Evolutionary conservation across 2,888 invertebrate genomes (phyloP), one percentile per base, ranked within the genome.

Genomic region (Callinectes sapidus): DNA sequence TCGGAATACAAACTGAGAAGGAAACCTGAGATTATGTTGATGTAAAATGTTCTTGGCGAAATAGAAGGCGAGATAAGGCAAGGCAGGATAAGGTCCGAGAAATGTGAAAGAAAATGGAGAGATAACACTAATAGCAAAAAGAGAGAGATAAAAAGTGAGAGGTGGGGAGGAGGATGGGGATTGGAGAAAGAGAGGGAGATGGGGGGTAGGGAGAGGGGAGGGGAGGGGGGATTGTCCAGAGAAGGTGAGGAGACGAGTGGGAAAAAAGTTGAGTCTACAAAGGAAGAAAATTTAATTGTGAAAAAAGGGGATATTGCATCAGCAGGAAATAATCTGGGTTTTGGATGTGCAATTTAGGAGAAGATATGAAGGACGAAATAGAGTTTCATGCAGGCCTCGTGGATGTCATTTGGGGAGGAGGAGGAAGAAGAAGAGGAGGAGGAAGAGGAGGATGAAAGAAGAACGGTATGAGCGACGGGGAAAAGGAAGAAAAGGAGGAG

Each of bases 301-400:
- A 35, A 81, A 81, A 81, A 81, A 32, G 3, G 3, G 35, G 28
- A 77, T 81, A 81, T 81, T 81, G 81, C 81, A 81, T 81, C 81
- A 81, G 81, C 71, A n/a, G 71, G 71, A 77, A 77, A 77, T 77
- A 77, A 77, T 77, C 71, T 77, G 28, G 71, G 71, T 77, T 77
- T 77, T 32, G 81, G 81, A 35, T 23, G 81, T 81, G 81, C 32
- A 35, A 81, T 35, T 35, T 32, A 81, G 35, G 81, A 81, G 32
- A 81, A 81, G 81, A 81, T 81, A 35, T 77, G 81, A 81, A 35
- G 81, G 32, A 32, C 32, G 81, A 81, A 35, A 81, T 32, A 81
- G 71, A 77, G 71, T 77, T 77, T 77, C 28, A 77, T 77, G 71
- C 71, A 77, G 28, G 28, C 71, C 71, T 10, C 71, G 28, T 28